A percentile compares a stretch with the other conserved stretches of the same genome.
phyloP scores from a whole-genome alignment of 2,797 vertebrate genomes.

The Catostomus latipinnis region DNA sequence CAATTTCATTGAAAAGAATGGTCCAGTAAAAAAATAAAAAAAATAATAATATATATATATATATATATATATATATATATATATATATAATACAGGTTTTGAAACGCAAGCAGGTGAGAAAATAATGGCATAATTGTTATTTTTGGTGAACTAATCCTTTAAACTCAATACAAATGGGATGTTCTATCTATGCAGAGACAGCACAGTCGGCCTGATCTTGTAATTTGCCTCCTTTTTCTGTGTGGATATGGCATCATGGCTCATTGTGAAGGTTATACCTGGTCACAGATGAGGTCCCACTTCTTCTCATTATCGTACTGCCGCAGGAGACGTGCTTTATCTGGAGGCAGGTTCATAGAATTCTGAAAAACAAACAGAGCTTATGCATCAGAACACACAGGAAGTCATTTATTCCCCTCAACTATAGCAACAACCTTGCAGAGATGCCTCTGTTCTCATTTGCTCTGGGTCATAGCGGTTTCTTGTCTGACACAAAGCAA shows the following conservation, averaged over 20 bases:
- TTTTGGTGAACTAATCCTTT: neutral
- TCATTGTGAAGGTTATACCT: slow-evolving; percentile 71
- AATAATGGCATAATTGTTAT: neutral
- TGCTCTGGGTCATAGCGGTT: slow-evolving; percentile 39
- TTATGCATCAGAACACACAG: slow-evolving; percentile 34
- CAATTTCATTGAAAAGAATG: neutral
- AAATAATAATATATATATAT: too few relatives aligned
- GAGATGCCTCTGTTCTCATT: slow-evolving; percentile 36
- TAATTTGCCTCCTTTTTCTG: neutral
- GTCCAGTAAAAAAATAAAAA: too few relatives aligned
- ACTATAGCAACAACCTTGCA: slow-evolving; percentile 46
- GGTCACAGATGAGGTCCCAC: slow-evolving; percentile 92
- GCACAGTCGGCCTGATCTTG: neutral
- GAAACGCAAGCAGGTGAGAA: neutral
- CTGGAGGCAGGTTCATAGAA: slow-evolving; percentile 94
- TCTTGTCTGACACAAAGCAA: slow-evolving; percentile 26
- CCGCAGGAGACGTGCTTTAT: slow-evolving; percentile 91
- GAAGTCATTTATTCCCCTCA: slow-evolving; percentile 15
- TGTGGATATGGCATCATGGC: neutral
- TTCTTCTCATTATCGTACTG: slow-evolving; percentile 98
- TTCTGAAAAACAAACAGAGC: slow-evolving; percentile 78
- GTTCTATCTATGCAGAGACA: too few relatives aligned
- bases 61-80: too few relatives aligned
- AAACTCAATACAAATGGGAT: neutral
- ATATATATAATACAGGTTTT: neutral